phyloP scores from a whole-genome alignment of 1,140 invertebrate species.

The Hylyphantes graminicola region DNA sequence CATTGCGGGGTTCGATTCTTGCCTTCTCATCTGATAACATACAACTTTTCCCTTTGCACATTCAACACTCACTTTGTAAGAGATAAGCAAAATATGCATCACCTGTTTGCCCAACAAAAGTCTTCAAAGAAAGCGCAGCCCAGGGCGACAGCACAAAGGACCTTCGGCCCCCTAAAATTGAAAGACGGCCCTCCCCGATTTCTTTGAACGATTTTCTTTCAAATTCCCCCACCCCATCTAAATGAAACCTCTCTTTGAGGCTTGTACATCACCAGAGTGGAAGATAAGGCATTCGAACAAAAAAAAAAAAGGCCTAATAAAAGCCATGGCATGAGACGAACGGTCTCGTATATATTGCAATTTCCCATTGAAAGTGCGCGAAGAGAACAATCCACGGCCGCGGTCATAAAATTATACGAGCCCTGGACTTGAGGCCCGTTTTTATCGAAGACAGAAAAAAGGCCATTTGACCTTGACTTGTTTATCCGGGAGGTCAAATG shows the following conservation, averaged over 20 bases:
- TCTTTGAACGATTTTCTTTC: not conserved
- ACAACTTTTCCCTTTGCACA: too few relatives aligned
- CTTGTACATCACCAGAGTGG: constrained; percentile 3
- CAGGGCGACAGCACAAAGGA: not conserved
- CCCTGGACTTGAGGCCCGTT: not conserved
- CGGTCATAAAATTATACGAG: constrained; percentile 55
- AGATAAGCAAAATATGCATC: not conserved
- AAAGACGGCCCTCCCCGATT: constrained; percentile 15
- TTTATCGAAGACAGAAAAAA: not conserved
- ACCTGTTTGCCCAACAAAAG: constrained; percentile 52
- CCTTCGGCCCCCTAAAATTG: not conserved
- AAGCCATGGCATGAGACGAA: not conserved
- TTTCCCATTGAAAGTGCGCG: constrained; percentile 48
- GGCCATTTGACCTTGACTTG: constrained; percentile 55
- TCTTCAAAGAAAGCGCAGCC: not conserved
- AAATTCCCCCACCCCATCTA: constrained; percentile 16
- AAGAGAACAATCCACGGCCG: constrained; percentile 41
- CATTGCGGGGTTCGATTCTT: too few relatives aligned
- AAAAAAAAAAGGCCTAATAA: constrained; percentile 28
- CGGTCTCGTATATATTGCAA: constrained; percentile 40
- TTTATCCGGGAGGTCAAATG: constrained; percentile 56
- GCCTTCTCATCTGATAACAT: too few relatives aligned
- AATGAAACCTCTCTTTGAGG: constrained; percentile 34
- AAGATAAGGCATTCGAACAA: constrained; percentile 41
- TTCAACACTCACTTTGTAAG: too few relatives aligned